Base-by-base conservation (phyloP, 2,797 vertebrate species). In the Poeciliopsis infans region DNA sequence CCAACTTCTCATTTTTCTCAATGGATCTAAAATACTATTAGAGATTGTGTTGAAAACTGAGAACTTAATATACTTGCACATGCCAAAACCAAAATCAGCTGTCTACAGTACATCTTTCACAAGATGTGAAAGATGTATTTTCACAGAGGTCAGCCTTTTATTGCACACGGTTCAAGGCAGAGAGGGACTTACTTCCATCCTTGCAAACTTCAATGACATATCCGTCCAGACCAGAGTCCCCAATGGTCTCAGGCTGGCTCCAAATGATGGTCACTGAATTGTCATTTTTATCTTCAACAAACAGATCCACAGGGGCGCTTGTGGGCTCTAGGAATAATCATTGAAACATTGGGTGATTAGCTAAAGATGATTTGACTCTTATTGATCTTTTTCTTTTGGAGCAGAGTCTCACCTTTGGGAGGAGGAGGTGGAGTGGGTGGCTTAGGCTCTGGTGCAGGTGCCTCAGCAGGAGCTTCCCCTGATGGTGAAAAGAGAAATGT, bases 241-340 rank as follows among this genome's bases (percentile, higher is more conserved):
- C 98, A 0, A 94, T 90, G n/a, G 76, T 94, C 90, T 96, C 96
- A 0, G 98, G 97, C 74, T 96, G 95, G 87, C 96, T 98, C 98
- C 98, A 99, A 61, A 96, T 97, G 92, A 99, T 94, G 0, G 95
- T 95, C 72, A 98, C 91, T 0, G 97, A 96, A 43, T 94, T 97
- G 78, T 97, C 96, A 0, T 93, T 98, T 93, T 99, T 97, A 66
- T 97, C 97, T 86, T 99, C 97, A 76, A 99, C 80, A 0, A 95
- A 87, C 93, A 99, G 88, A 75, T 95, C 94, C 85, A 96, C 43
- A 0, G 98, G 98, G 43, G 91, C 93, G 10, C 97, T 97, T 72
- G 98, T 98, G 2, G 96, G 95, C 80, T 97, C 98, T 99, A 89
- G 31, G 72, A 64, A 75, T 3, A 23, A 5, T 18, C 25, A 1